phyloP scores from a whole-genome alignment of 35 echinoderm and acorn worm species.

The Diadema setosum region DNA sequence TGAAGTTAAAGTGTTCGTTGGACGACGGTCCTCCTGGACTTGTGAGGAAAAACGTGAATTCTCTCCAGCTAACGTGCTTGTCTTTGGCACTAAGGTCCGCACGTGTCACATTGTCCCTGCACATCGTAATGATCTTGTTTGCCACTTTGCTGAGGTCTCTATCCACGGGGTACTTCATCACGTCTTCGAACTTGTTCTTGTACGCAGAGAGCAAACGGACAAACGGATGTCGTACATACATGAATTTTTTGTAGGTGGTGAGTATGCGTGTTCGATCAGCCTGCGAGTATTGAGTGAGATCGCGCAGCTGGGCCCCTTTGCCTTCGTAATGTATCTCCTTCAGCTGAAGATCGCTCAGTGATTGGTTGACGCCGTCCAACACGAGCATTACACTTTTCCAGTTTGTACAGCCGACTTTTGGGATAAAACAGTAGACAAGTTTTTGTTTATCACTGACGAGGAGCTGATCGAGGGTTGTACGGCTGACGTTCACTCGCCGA shows the following conservation, averaged over 20 bases:
- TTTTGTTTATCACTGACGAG: not conserved
- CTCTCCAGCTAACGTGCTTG: not conserved
- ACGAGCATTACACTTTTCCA: constrained; percentile 23
- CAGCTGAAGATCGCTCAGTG: not conserved
- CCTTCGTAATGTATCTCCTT: not conserved
- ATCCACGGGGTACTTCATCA: not conserved
- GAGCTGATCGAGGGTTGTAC: not conserved
- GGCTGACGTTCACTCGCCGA: no score
- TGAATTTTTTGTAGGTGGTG: not conserved
- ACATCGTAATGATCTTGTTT: not conserved
- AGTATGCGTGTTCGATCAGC: not conserved
- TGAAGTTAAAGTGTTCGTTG: not conserved
- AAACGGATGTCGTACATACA: not conserved
- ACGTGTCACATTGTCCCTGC: not conserved
- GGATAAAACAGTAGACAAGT: not conserved
- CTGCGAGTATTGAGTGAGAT: not conserved
- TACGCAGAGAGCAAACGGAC: constrained; percentile 6
- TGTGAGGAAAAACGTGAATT: not conserved
- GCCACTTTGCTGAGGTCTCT: not conserved
- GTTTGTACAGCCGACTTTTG: constrained; percentile 47
- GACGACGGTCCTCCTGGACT: not conserved
- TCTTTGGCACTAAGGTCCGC: not conserved
- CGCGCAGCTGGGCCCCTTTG: not conserved
- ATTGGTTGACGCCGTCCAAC: not conserved
- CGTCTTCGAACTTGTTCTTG: constrained; percentile 17